Conservation (phyloP, 2,797 vertebrate species). For the Cryptoprocta ferox region DNA sequence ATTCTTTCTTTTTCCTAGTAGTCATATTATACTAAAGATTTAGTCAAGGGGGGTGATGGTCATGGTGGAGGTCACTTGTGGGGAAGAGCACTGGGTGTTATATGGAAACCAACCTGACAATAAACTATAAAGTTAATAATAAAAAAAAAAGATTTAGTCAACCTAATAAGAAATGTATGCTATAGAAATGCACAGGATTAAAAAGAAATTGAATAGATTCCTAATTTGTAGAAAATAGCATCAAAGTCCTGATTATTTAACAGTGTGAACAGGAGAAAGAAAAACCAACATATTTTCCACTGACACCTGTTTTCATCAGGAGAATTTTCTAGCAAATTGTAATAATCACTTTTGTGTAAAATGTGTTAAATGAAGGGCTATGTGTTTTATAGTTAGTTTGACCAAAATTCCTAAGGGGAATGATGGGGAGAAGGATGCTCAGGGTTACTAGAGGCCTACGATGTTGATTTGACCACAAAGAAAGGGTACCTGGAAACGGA, state of each 20-base stretch:
- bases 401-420: not conserved
- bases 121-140: too few relatives aligned
- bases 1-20: slow-evolving; percentile 28
- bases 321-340: slow-evolving; percentile 2
- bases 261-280: not conserved
- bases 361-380: not conserved
- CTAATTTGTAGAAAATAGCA: slow-evolving; percentile 5
- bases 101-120: too few relatives aligned
- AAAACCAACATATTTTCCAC: slow-evolving; percentile 3
- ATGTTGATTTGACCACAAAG: not conserved
- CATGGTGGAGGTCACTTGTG: too few relatives aligned
- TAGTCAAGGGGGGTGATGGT: too few relatives aligned
- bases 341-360: slow-evolving; percentile 25
- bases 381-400: not conserved
- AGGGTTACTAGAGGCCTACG: not conserved
- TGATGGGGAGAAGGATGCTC: not conserved
- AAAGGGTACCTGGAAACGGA: slow-evolving; percentile 14
- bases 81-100: too few relatives aligned
- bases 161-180: not conserved
- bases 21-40: not conserved
- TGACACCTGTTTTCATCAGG: not conserved
- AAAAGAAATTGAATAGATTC: not conserved
- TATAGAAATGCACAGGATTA: not conserved
- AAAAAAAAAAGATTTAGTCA: not conserved
- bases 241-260: not conserved